These are phyloP conservation scores for Dasyurus viverrinus DNA, from an alignment of 2,113 vertebrate species.

Conservation along the genomic window DNA sequence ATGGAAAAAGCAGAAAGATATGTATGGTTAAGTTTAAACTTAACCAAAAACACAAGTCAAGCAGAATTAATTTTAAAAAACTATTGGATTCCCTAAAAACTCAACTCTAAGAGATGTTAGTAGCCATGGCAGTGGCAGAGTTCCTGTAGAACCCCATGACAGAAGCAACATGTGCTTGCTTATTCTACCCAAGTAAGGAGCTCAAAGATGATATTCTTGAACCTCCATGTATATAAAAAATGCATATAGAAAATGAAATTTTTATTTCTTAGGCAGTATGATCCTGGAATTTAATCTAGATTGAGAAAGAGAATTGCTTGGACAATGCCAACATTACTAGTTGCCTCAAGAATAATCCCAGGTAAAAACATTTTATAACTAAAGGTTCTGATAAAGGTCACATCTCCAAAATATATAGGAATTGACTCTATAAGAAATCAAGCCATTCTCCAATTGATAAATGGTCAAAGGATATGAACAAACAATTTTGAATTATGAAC, in stretches of 20 bases:
- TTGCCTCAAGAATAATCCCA: neutral
- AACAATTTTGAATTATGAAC: no score
- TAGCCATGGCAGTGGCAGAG: neutral
- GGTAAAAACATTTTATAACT: no score
- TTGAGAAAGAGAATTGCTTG: neutral
- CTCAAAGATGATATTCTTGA: neutral
- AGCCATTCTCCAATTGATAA: no score
- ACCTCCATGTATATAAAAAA: neutral
- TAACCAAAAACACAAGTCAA: neutral
- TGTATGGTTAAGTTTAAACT: neutral
- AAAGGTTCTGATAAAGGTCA: no score
- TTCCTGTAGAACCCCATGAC: neutral
- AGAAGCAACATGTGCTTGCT: neutral
- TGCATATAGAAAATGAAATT: neutral
- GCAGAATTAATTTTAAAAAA: neutral
- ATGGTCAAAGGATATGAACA: no score
- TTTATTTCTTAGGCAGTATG: neutral
- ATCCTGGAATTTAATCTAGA: neutral
- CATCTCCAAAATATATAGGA: no score
- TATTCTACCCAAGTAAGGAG: neutral
- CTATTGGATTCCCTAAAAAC: neutral
- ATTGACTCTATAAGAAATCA: no score
- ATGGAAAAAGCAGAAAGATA: neutral
- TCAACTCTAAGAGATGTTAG: neutral
- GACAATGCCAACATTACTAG: neutral